These are phyloP conservation scores for Ptilorrhoa leucosticta DNA, from an alignment of 2,113 vertebrate genomes.

Conservation along the genomic window DNA sequence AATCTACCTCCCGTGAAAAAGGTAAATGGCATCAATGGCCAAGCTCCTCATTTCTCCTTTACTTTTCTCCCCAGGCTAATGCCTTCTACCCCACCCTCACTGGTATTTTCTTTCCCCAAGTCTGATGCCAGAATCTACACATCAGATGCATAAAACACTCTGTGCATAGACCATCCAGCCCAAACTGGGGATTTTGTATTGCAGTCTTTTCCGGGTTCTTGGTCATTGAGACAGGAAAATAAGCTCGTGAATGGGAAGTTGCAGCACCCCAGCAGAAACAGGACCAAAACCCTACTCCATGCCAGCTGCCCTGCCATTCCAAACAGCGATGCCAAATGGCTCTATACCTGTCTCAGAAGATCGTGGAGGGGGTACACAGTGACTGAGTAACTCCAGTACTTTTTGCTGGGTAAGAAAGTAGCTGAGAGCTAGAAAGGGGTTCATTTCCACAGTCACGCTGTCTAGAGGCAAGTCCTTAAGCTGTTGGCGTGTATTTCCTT, in stretches of 20 bases:
- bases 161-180: neutral
- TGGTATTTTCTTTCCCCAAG: neutral
- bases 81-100: neutral
- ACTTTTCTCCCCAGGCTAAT: neutral
- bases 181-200: neutral
- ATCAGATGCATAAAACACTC: neutral
- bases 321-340: neutral
- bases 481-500: neutral
- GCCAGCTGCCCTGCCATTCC: neutral
- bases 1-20: neutral
- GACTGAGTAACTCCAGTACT: neutral
- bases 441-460: neutral
- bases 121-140: neutral
- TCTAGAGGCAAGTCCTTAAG: neutral
- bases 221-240: neutral
- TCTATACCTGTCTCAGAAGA: neutral
- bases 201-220: neutral
- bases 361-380: accelerated
- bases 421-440: neutral
- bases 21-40: neutral
- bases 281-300: neutral
- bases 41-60: neutral
- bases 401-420: neutral
- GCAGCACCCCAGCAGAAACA: neutral
- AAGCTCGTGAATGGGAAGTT: neutral